These are phyloP conservation scores for Carterocephalus palaemon DNA, from an alignment of 2,888 invertebrate species.

Conservation along the genomic window DNA sequence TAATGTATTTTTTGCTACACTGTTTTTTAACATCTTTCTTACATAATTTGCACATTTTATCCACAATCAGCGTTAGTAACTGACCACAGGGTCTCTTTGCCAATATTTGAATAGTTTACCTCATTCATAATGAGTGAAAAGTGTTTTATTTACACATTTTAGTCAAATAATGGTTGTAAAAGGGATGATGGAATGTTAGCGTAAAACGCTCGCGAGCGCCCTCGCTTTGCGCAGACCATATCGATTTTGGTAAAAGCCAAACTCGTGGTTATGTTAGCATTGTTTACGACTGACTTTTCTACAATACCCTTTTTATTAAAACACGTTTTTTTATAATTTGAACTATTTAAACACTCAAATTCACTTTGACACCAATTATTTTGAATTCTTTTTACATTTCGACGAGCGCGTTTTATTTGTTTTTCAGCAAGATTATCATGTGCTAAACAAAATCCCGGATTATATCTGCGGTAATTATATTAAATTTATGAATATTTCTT, in stretches of 20 bases:
- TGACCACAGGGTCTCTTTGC: too few relatives aligned
- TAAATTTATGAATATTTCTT: conserved; percentile 6
- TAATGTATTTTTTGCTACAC: too few relatives aligned
- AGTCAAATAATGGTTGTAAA: conserved; percentile 8
- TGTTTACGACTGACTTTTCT: conserved; percentile 42
- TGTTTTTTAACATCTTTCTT: too few relatives aligned
- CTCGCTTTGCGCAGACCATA: conserved; percentile 62
- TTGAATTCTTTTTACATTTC: neutral
- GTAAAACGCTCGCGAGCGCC: conserved; percentile 32
- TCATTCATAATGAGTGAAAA: too few relatives aligned
- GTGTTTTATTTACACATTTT: conserved; percentile 12
- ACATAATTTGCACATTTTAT: too few relatives aligned
- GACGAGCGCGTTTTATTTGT: neutral
- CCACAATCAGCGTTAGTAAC: too few relatives aligned
- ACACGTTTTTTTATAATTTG: neutral
- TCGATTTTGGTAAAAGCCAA: conserved; percentile 57
- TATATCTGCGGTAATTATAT: neutral
- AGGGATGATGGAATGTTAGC: conserved; percentile 26
- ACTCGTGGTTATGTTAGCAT: conserved; percentile 44
- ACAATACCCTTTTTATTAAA: conserved; percentile 17
- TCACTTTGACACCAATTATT: conserved; percentile 12
- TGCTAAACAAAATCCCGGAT: neutral
- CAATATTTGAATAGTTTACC: too few relatives aligned
- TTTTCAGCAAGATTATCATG: neutral
- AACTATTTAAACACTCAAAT: neutral